Base-by-base conservation (phyloP, 1,140 invertebrate species). In the Caenorhabditis elegans region DNA sequence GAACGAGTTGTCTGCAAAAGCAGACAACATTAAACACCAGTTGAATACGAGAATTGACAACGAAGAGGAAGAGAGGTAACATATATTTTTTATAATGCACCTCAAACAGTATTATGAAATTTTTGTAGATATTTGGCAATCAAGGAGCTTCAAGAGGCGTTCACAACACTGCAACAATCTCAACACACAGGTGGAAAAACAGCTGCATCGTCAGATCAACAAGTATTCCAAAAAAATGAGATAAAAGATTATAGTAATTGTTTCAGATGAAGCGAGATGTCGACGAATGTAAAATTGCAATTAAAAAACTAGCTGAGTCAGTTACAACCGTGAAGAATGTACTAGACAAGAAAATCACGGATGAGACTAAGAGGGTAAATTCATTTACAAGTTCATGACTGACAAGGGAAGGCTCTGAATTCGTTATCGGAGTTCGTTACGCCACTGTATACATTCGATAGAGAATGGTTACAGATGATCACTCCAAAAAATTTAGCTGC, bases 261-360 rank as follows among this genome's bases (percentile, higher is more conserved):
- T 36, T 53, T 22, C 15, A 77, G 48, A 77, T 53, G 76, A 77
- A 77, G 28, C 24, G 76, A 55, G 87, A 88, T 47, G 78, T 88
- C 15, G 87, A 88, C 55, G 87, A 88, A 76, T 89, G 88, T 48
- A 88, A 88, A 81, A 86, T 89, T 19, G 87, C 87, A 5, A 88
- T 88, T 46, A 89, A 88, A 76, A 88, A 88, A 77, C 53, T 88
- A n/a, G 88, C 87, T 8, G 87, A 89, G 75, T 88, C 86, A 15
- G 84, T 88, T 4, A 89, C 87, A 17, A 89, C 88, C n/a, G 88
- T 88, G 24, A 89, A 89, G 55, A 88, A 88, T 70, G 87, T 88
- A 3, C 78, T 88, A 11, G 87, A 88, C 55, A 80, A 87, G 31
- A 89, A 87, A 70, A 82, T 88, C 13, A 79, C 84, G 8, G 88